Percentiles rank a stretch among this genome's conserved stretches.
phyloP scores from a whole-genome alignment of 2,888 invertebrate genomes.

The Netelia fuscicornis region DNA sequence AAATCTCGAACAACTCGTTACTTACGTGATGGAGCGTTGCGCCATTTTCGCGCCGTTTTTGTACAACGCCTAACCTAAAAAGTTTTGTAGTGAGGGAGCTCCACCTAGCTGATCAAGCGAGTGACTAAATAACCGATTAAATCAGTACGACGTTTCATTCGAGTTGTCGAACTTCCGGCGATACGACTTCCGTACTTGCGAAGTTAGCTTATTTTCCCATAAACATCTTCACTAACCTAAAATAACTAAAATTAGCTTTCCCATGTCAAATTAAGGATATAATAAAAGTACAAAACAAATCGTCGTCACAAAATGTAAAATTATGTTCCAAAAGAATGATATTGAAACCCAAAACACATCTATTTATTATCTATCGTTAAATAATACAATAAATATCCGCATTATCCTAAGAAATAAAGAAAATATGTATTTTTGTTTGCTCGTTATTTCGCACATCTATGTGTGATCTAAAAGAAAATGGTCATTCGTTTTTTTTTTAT shows the following conservation, averaged over 20 bases:
- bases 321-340: slow-evolving; percentile 56
- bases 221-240: neutral
- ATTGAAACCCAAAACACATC: slow-evolving; percentile 82
- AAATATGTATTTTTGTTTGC: slow-evolving; percentile 77
- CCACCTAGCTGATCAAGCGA: slow-evolving; percentile 23
- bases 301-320: slow-evolving; percentile 15
- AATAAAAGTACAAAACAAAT: neutral
- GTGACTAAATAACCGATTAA: slow-evolving; percentile 22
- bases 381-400: slow-evolving; percentile 82
- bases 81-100: neutral
- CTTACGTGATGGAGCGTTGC: slow-evolving; percentile 80
- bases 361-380: slow-evolving; percentile 80
- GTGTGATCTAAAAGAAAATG: slow-evolving; percentile 56
- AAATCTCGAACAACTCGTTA: slow-evolving; percentile 44
- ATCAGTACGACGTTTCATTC: neutral
- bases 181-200: neutral
- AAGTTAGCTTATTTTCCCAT: neutral
- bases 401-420: slow-evolving; percentile 80
- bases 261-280: neutral
- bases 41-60: slow-evolving; percentile 77
- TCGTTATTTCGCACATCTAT: slow-evolving; percentile 68
- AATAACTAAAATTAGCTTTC: neutral
- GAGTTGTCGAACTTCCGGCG: neutral
- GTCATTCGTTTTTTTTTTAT: slow-evolving; percentile 64
- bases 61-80: slow-evolving; percentile 61